Conservation (phyloP, 2,797 vertebrate species). For the Perodicticus potto region DNA sequence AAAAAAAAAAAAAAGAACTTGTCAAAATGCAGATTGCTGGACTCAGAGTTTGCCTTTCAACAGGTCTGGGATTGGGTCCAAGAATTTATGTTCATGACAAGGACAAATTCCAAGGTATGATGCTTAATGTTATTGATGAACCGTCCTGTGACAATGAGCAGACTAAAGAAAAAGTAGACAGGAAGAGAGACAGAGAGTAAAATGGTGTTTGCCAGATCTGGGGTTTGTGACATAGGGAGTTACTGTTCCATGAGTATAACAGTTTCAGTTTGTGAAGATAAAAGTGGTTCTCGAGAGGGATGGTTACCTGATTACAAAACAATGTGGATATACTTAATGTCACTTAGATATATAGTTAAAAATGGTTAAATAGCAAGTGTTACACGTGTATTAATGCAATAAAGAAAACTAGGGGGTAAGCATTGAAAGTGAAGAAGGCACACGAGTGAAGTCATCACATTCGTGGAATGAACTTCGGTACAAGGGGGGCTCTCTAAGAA, state of each 20-base stretch:
- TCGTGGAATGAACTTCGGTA: not conserved
- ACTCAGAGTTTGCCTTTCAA: not conserved
- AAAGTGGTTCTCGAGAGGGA: not conserved
- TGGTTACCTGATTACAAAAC: not conserved
- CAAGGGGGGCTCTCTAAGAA: not conserved
- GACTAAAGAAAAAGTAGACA: not conserved
- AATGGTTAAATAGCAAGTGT: not conserved
- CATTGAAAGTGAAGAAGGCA: not conserved
- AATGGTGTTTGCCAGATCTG: not conserved
- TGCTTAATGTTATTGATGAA: not conserved
- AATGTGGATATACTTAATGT: not conserved
- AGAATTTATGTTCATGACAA: not conserved
- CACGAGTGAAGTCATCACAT: not conserved
- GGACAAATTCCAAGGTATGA: not conserved
- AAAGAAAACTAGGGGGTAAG: not conserved
- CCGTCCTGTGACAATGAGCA: not conserved
- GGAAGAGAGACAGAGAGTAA: not conserved
- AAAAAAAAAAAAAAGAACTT: not conserved
- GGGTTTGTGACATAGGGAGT: accelerated
- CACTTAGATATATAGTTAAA: not conserved
- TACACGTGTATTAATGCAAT: not conserved
- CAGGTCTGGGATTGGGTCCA: not conserved
- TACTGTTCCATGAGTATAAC: not conserved
- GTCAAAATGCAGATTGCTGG: not conserved
- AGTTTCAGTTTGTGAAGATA: not conserved